Evolutionary conservation across 2,888 invertebrate genomes (phyloP).

Genomic region (Erebia epiphron): DNA sequence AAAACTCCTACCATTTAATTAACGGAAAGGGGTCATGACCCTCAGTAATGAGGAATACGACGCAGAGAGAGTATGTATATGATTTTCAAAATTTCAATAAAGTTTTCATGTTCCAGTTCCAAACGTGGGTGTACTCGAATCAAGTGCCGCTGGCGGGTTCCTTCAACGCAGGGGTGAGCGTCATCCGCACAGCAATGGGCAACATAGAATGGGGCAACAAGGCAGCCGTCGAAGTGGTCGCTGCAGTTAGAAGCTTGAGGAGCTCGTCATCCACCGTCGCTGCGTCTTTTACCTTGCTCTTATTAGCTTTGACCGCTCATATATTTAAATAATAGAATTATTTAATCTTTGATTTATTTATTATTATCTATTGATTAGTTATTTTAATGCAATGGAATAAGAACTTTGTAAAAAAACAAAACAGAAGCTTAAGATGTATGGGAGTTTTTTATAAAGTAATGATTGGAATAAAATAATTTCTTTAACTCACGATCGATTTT

Average conservation of each 20-base stretch:
- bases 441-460: too few relatives aligned
- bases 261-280: slow-evolving; percentile 51
- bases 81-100: not conserved
- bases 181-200: slow-evolving; percentile 51
- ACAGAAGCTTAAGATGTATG: too few relatives aligned
- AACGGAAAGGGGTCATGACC: too few relatives aligned
- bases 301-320: slow-evolving; percentile 53
- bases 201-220: slow-evolving; percentile 67
- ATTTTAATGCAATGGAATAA: too few relatives aligned
- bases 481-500: too few relatives aligned
- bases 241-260: slow-evolving; percentile 47
- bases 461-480: too few relatives aligned
- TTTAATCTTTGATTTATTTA: too few relatives aligned
- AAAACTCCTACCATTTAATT: too few relatives aligned
- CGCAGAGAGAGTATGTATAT: too few relatives aligned
- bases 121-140: slow-evolving; percentile 61
- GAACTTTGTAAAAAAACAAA: too few relatives aligned
- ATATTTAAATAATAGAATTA: slow-evolving; percentile 51
- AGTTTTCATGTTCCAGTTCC: slow-evolving; percentile 58
- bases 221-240: slow-evolving; percentile 52
- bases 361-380: not conserved
- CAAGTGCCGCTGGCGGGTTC: slow-evolving; percentile 55
- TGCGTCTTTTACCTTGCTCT: slow-evolving; percentile 55
- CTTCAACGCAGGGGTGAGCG: slow-evolving; percentile 52
- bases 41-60: too few relatives aligned